A percentile compares a stretch with the other conserved stretches of the same genome.
Evolutionary conservation across 2,888 invertebrate genomes (phyloP).

Genomic region (Lochmaea capreae): DNA sequence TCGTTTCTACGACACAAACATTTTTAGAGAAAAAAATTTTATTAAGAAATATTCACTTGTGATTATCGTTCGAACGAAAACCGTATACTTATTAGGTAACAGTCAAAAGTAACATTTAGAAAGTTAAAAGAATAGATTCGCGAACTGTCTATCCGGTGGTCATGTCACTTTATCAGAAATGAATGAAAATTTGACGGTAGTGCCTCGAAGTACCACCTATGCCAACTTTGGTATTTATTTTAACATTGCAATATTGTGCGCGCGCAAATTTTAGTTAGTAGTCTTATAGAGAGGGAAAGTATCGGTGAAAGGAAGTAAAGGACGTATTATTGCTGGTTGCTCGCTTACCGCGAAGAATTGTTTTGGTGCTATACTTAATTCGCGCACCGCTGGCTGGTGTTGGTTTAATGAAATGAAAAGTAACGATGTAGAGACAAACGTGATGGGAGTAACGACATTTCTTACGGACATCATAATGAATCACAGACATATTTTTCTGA

Average conservation of each 20-base stretch:
- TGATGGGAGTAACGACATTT: background rate
- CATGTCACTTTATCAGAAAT: slow-evolving; percentile 41
- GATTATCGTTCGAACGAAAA: slow-evolving; percentile 1
- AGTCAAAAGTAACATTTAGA: slow-evolving; percentile 44
- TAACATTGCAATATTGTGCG: slow-evolving; percentile 45
- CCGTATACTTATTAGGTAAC: slow-evolving; percentile 39
- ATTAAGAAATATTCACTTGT: slow-evolving; percentile 22
- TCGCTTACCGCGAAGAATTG: slow-evolving; percentile 30
- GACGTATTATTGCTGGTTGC: slow-evolving; percentile 36
- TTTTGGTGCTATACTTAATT: slow-evolving; percentile 40
- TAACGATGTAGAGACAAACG: background rate
- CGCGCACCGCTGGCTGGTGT: slow-evolving; percentile 1
- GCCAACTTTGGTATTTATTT: slow-evolving; percentile 48
- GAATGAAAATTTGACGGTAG: slow-evolving; percentile 44
- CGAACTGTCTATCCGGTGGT: slow-evolving; percentile 35
- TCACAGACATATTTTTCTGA: background rate
- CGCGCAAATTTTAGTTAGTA: slow-evolving; percentile 41
- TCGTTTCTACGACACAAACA: slow-evolving; percentile 34
- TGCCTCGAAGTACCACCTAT: slow-evolving; percentile 46
- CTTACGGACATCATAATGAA: background rate
- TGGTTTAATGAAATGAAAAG: slow-evolving; percentile 16
- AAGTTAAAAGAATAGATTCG: slow-evolving; percentile 38
- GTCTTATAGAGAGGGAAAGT: slow-evolving; percentile 50
- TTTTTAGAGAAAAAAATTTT: slow-evolving; percentile 29
- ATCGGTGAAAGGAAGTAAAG: slow-evolving; percentile 49